Percentiles rank a stretch among this genome's conserved stretches.
phyloP scores from a whole-genome alignment of 2,888 invertebrate species.

The Xanthostigma xanthostigma region DNA sequence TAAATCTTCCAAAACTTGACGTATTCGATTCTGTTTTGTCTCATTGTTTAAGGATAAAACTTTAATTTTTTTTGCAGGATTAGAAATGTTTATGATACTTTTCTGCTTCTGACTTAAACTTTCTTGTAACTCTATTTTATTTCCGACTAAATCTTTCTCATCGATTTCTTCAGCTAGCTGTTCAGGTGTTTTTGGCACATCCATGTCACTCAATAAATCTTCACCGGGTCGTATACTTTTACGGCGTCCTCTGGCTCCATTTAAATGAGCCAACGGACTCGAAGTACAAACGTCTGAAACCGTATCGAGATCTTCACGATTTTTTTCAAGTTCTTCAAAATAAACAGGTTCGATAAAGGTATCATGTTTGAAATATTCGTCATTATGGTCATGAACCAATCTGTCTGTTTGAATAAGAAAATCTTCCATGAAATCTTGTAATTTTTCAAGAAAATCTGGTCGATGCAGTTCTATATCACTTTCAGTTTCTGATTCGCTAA shows the following conservation, averaged over 20 bases:
- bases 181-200: slow-evolving; percentile 13
- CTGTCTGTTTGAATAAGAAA: slow-evolving; percentile 56
- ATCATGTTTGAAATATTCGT: slow-evolving; percentile 35
- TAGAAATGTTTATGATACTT: slow-evolving; percentile 29
- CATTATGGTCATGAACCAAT: slow-evolving; percentile 42
- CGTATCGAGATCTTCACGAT: not conserved
- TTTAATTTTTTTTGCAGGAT: slow-evolving; percentile 35
- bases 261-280: slow-evolving; percentile 15
- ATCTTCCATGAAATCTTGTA: slow-evolving; percentile 55
- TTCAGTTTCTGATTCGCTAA: slow-evolving; percentile 14
- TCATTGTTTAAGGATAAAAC: slow-evolving; percentile 27
- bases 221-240: slow-evolving; percentile 27
- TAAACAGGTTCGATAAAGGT: no score
- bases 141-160: slow-evolving; percentile 7
- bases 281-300: not conserved
- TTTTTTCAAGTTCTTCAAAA: not conserved
- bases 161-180: slow-evolving; percentile 12
- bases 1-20: slow-evolving; percentile 36
- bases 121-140: no score
- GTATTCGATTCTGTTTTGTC: slow-evolving; percentile 25
- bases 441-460: slow-evolving; percentile 53
- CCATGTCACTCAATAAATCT: slow-evolving; percentile 18
- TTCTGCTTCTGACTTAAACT: no score
- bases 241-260: slow-evolving; percentile 26
- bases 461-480: slow-evolving; percentile 31